Evolutionary conservation across 1,140 invertebrate species (phyloP).

Genomic region (Saxidomus purpurata): DNA sequence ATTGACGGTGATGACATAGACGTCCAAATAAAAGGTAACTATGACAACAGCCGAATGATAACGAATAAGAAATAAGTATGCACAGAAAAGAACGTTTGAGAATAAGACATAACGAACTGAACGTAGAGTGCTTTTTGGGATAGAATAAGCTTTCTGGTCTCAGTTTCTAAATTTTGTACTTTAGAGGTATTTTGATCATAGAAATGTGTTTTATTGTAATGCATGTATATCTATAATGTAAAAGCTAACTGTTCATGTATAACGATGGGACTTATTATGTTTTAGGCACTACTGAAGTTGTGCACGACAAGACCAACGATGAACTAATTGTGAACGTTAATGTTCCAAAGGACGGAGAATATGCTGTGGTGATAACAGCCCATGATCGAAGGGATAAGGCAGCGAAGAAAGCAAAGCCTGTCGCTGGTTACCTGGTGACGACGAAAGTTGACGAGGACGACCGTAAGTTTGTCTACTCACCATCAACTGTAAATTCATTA

Average conservation of each 20-base stretch:
- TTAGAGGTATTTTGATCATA: background rate
- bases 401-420: background rate
- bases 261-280: background rate
- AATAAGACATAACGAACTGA: too few relatives aligned
- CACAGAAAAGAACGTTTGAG: background rate
- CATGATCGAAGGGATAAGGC: background rate
- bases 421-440: slow-evolving; percentile 21
- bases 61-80: too few relatives aligned
- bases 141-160: too few relatives aligned
- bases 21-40: background rate
- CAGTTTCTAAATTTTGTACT: background rate
- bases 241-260: background rate
- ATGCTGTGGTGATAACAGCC: background rate
- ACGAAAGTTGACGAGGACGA: slow-evolving; percentile 5
- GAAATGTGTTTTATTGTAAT: background rate
- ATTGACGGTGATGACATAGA: background rate
- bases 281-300: slow-evolving; percentile 2
- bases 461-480: background rate
- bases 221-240: background rate
- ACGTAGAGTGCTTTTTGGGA: too few relatives aligned
- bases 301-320: background rate
- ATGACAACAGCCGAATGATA: background rate
- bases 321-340: background rate
- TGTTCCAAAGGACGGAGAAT: slow-evolving; percentile 19
- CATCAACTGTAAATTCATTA: background rate